A percentile compares a stretch with the other conserved stretches of the same genome.
Conservation (phyloP, 1,140 invertebrate genomes). For the Heliconius eleuchia region DNA sequence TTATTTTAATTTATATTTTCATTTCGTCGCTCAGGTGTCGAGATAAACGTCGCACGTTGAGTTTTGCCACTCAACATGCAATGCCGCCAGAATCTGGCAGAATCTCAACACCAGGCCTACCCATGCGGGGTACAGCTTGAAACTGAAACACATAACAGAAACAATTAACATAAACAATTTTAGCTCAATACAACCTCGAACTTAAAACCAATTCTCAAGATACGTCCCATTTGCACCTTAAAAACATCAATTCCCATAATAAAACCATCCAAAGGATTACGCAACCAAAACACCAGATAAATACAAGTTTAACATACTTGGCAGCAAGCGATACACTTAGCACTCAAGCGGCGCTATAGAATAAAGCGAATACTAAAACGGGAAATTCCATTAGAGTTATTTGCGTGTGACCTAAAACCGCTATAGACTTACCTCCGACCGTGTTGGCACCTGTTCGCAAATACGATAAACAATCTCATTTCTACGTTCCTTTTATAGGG, state of each 20-base stretch:
- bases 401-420: slow-evolving; percentile 33
- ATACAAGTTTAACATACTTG: slow-evolving; percentile 16
- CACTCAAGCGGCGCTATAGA: slow-evolving; percentile 17
- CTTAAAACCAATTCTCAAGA: too few species aligned
- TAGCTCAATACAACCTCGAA: too few species aligned
- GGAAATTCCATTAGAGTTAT: slow-evolving; percentile 36
- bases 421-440: slow-evolving; percentile 24
- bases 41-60: too few species aligned
- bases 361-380: slow-evolving; percentile 29
- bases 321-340: slow-evolving; percentile 19
- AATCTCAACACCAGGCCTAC: too few species aligned
- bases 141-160: too few species aligned
- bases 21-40: too few species aligned
- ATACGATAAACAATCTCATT: slow-evolving; percentile 28
- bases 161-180: too few species aligned
- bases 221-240: neutral
- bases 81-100: too few species aligned
- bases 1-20: too few species aligned
- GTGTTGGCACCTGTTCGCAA: slow-evolving; percentile 31
- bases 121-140: too few species aligned
- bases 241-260: neutral
- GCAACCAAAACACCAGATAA: slow-evolving; percentile 3
- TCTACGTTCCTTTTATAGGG: slow-evolving; percentile 13
- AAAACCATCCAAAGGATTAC: neutral
- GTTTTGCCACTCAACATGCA: too few species aligned